These are phyloP conservation scores for Molanna angustata DNA, from an alignment of 2,888 invertebrate species.

Conservation along the genomic window DNA sequence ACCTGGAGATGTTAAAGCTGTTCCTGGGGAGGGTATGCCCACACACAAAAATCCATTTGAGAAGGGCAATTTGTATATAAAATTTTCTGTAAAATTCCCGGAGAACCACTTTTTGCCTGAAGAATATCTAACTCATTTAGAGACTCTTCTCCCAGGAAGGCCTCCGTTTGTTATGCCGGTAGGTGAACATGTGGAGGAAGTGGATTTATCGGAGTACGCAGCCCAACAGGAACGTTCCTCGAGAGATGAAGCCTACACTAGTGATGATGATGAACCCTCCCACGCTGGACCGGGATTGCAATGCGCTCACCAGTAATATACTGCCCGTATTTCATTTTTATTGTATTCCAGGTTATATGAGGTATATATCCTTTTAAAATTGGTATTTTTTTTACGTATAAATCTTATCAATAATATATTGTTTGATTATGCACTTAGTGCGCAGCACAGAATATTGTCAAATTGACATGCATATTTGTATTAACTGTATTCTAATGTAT, in stretches of 20 bases:
- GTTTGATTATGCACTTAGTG: not conserved
- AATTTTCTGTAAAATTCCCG: slow-evolving; percentile 85
- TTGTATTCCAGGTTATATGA: slow-evolving; percentile 9
- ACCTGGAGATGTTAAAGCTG: slow-evolving; percentile 75
- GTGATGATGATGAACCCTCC: slow-evolving; percentile 60
- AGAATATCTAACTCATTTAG: slow-evolving; percentile 65
- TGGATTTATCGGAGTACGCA: slow-evolving; percentile 74
- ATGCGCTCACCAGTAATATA: slow-evolving; percentile 73
- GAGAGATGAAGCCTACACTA: slow-evolving; percentile 70
- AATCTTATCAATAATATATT: not conserved
- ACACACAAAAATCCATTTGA: slow-evolving; percentile 78
- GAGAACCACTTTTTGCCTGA: slow-evolving; percentile 73
- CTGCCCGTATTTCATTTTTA: not conserved
- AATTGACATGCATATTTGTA: too few relatives aligned
- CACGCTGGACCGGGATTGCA: slow-evolving; percentile 65
- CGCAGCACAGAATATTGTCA: too few relatives aligned
- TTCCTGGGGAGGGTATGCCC: slow-evolving; percentile 90
- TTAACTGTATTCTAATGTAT: too few relatives aligned
- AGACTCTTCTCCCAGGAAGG: slow-evolving; percentile 70
- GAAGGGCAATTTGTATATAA: slow-evolving; percentile 82
- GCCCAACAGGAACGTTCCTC: slow-evolving; percentile 57
- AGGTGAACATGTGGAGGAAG: slow-evolving; percentile 84
- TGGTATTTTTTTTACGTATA: not conserved
- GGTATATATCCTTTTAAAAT: slow-evolving; percentile 5
- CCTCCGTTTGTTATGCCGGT: slow-evolving; percentile 68